Evolutionary conservation across 2,888 invertebrate species (phyloP).

Genomic region (Scaeva pyrastri): DNA sequence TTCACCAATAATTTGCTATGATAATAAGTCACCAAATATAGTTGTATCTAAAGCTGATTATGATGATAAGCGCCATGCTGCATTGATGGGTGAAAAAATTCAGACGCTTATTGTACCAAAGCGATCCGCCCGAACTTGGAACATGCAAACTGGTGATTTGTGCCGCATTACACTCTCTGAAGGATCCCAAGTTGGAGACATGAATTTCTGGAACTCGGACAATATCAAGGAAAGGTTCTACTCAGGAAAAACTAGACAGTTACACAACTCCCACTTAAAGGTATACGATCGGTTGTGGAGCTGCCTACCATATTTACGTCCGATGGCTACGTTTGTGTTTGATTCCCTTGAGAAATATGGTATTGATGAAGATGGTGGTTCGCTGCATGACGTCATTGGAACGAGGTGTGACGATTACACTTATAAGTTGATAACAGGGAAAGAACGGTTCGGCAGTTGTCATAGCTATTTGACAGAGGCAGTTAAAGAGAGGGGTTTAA

Average conservation of each 20-base stretch:
- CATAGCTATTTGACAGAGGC: conserved; percentile 84
- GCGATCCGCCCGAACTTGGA: conserved; percentile 83
- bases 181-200: conserved; percentile 84
- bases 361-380: conserved; percentile 84
- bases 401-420: conserved; percentile 85
- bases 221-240: conserved; percentile 84
- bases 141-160: conserved; percentile 83
- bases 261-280: conserved; percentile 84
- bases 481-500: conserved; percentile 82
- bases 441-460: conserved; percentile 83
- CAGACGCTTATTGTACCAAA: conserved; percentile 82
- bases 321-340: conserved; percentile 85
- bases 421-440: conserved; percentile 84
- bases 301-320: conserved; percentile 83
- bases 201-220: conserved; percentile 84
- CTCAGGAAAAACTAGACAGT: conserved; percentile 84
- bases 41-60: conserved; percentile 80
- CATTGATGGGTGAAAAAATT: conserved; percentile 80
- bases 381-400: conserved; percentile 84
- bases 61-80: conserved; percentile 81
- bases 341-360: conserved; percentile 84
- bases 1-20: conserved; percentile 82
- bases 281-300: conserved; percentile 85
- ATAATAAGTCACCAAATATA: conserved; percentile 81
- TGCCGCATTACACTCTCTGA: conserved; percentile 84